Evolutionary conservation across 2,797 vertebrate genomes (phyloP).

Genomic region (Petrocephalus sullivani): DNA sequence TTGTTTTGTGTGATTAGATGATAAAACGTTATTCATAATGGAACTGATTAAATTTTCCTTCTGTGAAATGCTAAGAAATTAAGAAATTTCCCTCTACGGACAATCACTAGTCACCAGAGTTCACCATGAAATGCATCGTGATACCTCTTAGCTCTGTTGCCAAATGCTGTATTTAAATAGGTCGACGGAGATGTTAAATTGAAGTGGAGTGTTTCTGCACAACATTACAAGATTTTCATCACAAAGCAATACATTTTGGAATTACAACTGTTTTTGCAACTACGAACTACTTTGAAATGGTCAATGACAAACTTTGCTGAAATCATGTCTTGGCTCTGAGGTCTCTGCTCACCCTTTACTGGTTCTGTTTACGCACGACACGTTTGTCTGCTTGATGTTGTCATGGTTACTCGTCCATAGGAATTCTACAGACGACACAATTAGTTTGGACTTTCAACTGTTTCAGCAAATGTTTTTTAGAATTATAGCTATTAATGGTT

Average conservation of each 20-base stretch:
- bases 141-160: background rate
- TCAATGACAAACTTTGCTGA: background rate
- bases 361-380: background rate
- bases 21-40: background rate
- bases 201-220: background rate
- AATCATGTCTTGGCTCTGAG: background rate
- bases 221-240: background rate
- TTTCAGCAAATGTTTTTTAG: background rate
- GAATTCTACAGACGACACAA: background rate
- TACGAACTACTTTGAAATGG: background rate
- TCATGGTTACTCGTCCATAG: background rate
- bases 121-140: background rate
- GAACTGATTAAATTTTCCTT: background rate
- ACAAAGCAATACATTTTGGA: background rate
- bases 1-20: background rate
- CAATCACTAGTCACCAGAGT: background rate
- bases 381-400: conserved; percentile 6
- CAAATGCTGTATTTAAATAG: background rate
- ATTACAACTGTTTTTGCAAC: background rate
- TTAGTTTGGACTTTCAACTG: background rate
- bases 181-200: background rate
- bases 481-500: background rate
- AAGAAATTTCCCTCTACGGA: background rate
- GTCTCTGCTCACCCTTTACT: background rate
- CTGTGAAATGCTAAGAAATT: background rate